These are phyloP conservation scores for Calliphora vicina DNA, from an alignment of 1,140 invertebrate genomes.

Conservation along the genomic window DNA sequence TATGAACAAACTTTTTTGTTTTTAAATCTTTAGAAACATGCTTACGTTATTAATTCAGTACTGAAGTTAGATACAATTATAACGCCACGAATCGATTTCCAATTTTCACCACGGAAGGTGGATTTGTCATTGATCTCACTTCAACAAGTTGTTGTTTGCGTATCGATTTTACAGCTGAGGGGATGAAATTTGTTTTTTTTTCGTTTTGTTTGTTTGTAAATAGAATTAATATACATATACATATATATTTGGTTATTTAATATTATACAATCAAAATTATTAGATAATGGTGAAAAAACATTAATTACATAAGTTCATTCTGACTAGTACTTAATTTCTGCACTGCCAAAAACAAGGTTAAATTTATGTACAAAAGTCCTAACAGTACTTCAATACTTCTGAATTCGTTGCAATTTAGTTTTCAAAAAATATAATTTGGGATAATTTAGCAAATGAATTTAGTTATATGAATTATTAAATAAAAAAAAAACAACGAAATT, in stretches of 20 bases:
- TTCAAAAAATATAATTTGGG: neutral
- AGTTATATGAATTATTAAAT: neutral
- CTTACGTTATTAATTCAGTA: slow-evolving; percentile 97
- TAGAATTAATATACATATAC: slow-evolving; percentile 16
- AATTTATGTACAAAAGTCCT: neutral
- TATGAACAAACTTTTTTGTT: slow-evolving; percentile 24
- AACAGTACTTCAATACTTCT: neutral
- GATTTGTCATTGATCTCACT: slow-evolving; percentile 97
- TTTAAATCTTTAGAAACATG: slow-evolving; percentile 63
- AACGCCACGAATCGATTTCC: slow-evolving; percentile 97
- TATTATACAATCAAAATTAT: neutral
- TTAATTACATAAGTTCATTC: neutral
- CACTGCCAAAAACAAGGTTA: neutral
- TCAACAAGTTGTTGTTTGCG: slow-evolving; percentile 99
- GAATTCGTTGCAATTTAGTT: no score
- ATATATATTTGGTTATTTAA: neutral
- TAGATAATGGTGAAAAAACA: neutral
- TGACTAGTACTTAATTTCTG: no score
- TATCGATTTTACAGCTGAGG: slow-evolving; percentile 97
- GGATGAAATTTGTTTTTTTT: neutral
- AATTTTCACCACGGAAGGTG: slow-evolving; percentile 97
- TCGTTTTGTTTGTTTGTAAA: neutral
- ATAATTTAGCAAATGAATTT: neutral
- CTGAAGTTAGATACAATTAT: slow-evolving; percentile 99
- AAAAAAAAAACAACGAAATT: neutral